Percentiles rank a stretch among this genome's conserved stretches.
Conservation (phyloP, 2,888 invertebrate species). For the Sarcophaga subvicina region DNA sequence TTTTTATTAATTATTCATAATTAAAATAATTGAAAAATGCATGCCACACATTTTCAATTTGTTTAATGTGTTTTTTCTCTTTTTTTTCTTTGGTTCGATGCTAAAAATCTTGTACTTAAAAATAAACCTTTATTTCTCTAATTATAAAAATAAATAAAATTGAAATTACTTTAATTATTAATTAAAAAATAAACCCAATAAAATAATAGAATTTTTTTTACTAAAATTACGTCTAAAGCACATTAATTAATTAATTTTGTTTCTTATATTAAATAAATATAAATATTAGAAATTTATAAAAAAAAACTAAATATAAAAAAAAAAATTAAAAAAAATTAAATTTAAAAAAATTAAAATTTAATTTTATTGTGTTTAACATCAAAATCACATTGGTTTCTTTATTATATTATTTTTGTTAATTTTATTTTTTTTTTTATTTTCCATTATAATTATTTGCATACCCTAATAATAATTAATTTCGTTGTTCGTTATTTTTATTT, state of each 20-base stretch:
- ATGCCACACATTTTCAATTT: conserved; percentile 75
- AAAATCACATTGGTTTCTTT: conserved; percentile 54
- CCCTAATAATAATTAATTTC: conserved; percentile 18
- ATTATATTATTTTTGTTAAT: not conserved
- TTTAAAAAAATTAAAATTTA: conserved; percentile 1
- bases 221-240: conserved; percentile 68
- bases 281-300: conserved; percentile 1
- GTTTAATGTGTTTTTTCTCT: not conserved
- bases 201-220: conserved; percentile 44
- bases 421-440: not conserved
- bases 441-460: conserved; percentile 55
- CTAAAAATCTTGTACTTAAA: not conserved
- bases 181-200: conserved; percentile 3
- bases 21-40: conserved; percentile 70
- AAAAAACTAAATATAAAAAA: not conserved
- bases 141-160: conserved; percentile 35
- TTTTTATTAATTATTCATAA: conserved; percentile 19
- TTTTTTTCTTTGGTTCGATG: not conserved
- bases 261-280: not conserved
- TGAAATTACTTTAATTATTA: conserved; percentile 22
- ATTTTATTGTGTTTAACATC: conserved; percentile 62
- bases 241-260: conserved; percentile 43
- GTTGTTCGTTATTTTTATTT: conserved; percentile 27
- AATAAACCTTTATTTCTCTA: conserved; percentile 14
- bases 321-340: too few relatives aligned